Base-by-base conservation (phyloP, 2,888 invertebrate species). In the Pegoplata infirma region DNA sequence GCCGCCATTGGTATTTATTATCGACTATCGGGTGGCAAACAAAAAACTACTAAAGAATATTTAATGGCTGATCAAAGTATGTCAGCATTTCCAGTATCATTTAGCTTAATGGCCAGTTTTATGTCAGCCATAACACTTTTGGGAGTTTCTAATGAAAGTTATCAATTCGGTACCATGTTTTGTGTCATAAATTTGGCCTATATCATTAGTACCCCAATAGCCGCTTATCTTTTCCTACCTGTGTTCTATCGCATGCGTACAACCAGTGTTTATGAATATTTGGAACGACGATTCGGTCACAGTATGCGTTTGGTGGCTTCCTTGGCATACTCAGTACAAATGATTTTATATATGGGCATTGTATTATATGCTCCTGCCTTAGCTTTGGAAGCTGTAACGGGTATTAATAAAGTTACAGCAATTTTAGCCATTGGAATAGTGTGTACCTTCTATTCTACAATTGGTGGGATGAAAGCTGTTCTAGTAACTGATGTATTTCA, bases 311-410 rank as follows among this genome's bases (percentile, higher is more conserved):
- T 95, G 81, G 90, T 94, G 8, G 97, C 97, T 0, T 97, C 97
- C 1, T 86, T 96, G 61, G 94, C 95, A 0, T 98, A 97, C 86
- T 94, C 95, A 63, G 85, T 97, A 46, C 98, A 98, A 91, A 96
- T 97, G 94, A 92, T 97, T 82, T 90, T 97, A n/a, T 96, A 96
- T 84, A 96, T 96, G 91, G 96, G 97, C 0, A 95, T 98, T 81
- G 98, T 97, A 5, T 89, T 98, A n/a, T 98, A 97, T 89, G 97
- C 98, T 0, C 98, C 98, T 2, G 95, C 98, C 0, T 91, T 98
- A 81, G 97, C 98, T 0, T 89, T 98, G 21, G 95, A 95, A 88
- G 93, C 97, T 7, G 94, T 96, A 21, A 96, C 96, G 1, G 95
- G 95, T 12, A 90, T 96, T 19, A 92, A 92, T 40, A 92, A 93